Evolutionary conservation across 2,797 vertebrate genomes (phyloP).

Genomic region (Notolabrus celidotus): DNA sequence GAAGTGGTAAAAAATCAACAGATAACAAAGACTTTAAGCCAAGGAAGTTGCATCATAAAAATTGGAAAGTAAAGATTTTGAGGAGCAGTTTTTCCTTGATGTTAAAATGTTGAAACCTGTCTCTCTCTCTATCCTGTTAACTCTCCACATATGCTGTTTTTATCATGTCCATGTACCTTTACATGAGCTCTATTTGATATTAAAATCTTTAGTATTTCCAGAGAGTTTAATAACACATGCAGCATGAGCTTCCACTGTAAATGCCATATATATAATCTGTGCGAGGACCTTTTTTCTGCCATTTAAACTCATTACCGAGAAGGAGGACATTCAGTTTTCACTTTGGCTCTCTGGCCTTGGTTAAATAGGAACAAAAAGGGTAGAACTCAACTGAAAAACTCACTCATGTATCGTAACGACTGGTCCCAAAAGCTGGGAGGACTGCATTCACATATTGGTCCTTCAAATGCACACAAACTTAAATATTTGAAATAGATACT

Average conservation of each 20-base stretch:
- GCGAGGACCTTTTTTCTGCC: slow-evolving; percentile 19
- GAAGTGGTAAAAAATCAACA: too few relatives aligned
- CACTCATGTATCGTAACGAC: neutral
- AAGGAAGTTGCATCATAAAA: too few relatives aligned
- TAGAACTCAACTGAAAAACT: slow-evolving; percentile 1
- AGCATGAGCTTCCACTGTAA: slow-evolving; percentile 1
- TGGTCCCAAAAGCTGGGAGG: slow-evolving; percentile 5
- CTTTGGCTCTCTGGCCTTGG: neutral
- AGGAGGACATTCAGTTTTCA: slow-evolving; percentile 1
- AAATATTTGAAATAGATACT: slow-evolving; percentile 33
- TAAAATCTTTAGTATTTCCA: slow-evolving; percentile 17
- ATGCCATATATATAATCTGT: slow-evolving; percentile 17
- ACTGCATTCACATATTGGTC: neutral
- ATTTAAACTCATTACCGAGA: slow-evolving; percentile 10
- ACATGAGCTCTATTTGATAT: slow-evolving; percentile 10
- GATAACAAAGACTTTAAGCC: neutral
- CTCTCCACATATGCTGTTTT: neutral
- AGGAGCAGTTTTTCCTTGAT: too few relatives aligned
- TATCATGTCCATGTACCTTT: neutral
- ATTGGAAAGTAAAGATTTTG: too few relatives aligned
- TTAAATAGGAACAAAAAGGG: slow-evolving; percentile 14
- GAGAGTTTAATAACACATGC: slow-evolving; percentile 10
- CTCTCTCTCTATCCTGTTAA: too few relatives aligned
- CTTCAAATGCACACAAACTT: slow-evolving; percentile 21
- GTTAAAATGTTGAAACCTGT: too few relatives aligned